phyloP scores from a whole-genome alignment of 1,140 invertebrate genomes.

The Calycopis cecrops region DNA sequence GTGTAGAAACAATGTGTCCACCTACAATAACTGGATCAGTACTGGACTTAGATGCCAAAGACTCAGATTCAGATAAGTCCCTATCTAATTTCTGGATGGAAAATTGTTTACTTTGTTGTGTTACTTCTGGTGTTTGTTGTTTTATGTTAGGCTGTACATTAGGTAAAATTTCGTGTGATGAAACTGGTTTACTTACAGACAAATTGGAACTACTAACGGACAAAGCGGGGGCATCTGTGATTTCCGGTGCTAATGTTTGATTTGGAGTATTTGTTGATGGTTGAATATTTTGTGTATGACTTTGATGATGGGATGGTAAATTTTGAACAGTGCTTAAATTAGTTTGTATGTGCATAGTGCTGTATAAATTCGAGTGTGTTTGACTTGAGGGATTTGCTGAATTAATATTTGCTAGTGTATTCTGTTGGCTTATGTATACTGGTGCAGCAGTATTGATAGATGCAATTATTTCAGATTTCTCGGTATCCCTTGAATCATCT shows the following conservation, averaged over 20 bases:
- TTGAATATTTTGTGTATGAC: constrained; percentile 30
- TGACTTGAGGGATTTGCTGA: constrained; percentile 32
- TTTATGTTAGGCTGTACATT: constrained; percentile 38
- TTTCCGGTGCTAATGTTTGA: neutral
- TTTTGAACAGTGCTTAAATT: constrained; percentile 35
- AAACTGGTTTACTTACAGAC: constrained; percentile 31
- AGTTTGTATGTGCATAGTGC: constrained; percentile 32
- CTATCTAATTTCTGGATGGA: constrained; percentile 50
- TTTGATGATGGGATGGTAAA: constrained; percentile 30
- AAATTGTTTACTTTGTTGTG: constrained; percentile 38
- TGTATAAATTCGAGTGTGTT: constrained; percentile 38
- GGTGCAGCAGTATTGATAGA: constrained; percentile 24
- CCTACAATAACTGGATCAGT: constrained; percentile 37
- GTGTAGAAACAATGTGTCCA: constrained; percentile 31
- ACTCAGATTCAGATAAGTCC: constrained; percentile 56
- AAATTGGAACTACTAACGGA: constrained; percentile 40
- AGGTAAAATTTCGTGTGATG: constrained; percentile 33
- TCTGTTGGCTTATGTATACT: constrained; percentile 33
- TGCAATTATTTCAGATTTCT: constrained; percentile 29
- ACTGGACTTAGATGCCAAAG: constrained; percentile 50
- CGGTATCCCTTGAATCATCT: constrained; percentile 35
- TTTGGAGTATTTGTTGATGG: constrained; percentile 27
- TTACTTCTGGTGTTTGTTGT: constrained; percentile 34
- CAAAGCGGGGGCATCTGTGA: neutral
- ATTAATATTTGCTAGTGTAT: constrained; percentile 25